phyloP scores from a whole-genome alignment of 2,888 invertebrate genomes.

The Ischnus inquisitorius region DNA sequence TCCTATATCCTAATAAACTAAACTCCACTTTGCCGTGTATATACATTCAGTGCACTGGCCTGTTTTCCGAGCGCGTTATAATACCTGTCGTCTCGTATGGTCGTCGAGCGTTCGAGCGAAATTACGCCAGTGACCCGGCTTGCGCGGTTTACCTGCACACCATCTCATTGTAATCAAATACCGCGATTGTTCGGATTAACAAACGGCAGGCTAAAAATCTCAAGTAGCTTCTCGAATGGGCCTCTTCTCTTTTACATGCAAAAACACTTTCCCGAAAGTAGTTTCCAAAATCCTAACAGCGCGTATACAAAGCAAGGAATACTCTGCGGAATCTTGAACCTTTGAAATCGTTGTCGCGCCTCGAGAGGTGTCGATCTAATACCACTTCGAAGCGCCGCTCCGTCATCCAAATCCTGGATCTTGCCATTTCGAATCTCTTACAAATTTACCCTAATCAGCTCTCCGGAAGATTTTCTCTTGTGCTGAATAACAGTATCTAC shows the following conservation, averaged over 20 bases:
- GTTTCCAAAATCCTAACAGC: background rate
- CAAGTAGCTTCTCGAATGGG: background rate
- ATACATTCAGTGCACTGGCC: background rate
- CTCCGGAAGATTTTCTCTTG: constrained; percentile 30
- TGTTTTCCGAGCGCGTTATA: background rate
- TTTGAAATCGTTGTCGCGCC: constrained; percentile 43
- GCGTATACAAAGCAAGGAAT: background rate
- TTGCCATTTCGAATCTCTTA: constrained; percentile 4
- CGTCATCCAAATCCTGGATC: constrained; percentile 31
- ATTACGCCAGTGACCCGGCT: constrained; percentile 5
- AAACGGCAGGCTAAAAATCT: background rate
- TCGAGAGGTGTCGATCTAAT: constrained; percentile 45
- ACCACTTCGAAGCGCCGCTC: constrained; percentile 45
- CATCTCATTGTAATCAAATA: constrained; percentile 38
- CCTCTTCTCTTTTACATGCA: background rate
- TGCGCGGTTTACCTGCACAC: background rate
- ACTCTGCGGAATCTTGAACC: constrained; percentile 12
- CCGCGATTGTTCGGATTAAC: background rate
- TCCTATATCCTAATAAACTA: background rate
- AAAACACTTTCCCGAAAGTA: background rate
- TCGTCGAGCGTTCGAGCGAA: background rate
- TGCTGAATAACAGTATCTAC: constrained; percentile 39
- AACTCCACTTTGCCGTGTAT: background rate
- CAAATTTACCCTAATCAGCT: constrained; percentile 41
- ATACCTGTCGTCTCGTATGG: constrained; percentile 42